phyloP scores from a whole-genome alignment of 2,113 vertebrate genomes.

The Gadus chalcogrammus region DNA sequence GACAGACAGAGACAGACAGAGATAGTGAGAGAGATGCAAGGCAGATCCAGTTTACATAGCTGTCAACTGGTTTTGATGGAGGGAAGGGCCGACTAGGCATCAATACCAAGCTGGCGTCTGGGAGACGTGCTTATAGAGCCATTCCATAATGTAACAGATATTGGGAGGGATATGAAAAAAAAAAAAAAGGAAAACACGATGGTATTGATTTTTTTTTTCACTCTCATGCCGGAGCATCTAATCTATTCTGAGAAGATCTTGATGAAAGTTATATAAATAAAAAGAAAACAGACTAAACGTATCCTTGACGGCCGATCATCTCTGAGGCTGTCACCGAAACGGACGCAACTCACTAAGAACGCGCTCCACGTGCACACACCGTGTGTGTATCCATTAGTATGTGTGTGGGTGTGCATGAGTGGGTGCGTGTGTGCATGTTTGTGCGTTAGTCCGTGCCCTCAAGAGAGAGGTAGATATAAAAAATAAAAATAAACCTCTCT shows the following conservation, averaged over 20 bases:
- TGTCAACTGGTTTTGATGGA: slow-evolving; percentile 52
- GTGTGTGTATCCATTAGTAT: slow-evolving; percentile 11
- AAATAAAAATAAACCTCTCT: no score
- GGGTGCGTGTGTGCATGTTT: slow-evolving; percentile 26
- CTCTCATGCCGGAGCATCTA: slow-evolving; percentile 44
- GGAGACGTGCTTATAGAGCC: slow-evolving; percentile 57
- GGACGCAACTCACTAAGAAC: slow-evolving; percentile 62
- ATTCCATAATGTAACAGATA: slow-evolving; percentile 61
- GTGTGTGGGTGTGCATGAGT: background rate
- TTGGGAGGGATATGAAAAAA: slow-evolving; percentile 52
- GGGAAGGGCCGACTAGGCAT: slow-evolving; percentile 54
- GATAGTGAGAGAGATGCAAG: slow-evolving; percentile 35
- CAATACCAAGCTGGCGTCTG: slow-evolving; percentile 57
- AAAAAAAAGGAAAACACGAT: slow-evolving; percentile 63
- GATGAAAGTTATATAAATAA: slow-evolving; percentile 54
- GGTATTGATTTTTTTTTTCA: slow-evolving; percentile 59
- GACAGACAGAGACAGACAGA: no score
- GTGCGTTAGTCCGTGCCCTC: background rate
- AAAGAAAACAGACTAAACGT: slow-evolving; percentile 45
- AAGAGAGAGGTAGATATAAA: no score
- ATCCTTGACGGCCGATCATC: slow-evolving; percentile 63
- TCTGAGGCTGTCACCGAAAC: slow-evolving; percentile 57
- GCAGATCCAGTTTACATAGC: slow-evolving; percentile 37
- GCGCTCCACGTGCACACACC: slow-evolving; percentile 8
- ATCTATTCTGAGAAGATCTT: slow-evolving; percentile 63